Percentiles rank a stretch among this genome's conserved stretches.
Conservation (phyloP, 2,888 invertebrate genomes). For the Labia minor region DNA sequence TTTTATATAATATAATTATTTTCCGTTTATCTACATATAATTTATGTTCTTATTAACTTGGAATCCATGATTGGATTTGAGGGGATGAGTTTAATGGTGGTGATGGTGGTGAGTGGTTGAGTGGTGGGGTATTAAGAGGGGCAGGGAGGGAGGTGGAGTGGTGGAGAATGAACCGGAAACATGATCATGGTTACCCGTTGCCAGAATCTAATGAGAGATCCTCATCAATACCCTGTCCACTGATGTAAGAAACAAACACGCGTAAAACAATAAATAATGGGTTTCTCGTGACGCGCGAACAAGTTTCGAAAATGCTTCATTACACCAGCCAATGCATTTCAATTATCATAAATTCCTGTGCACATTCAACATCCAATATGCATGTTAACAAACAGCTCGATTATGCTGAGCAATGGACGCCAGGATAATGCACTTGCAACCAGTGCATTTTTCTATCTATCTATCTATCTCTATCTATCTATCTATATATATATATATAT, state of each 20-base stretch:
- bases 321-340: neutral
- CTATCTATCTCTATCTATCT: too few relatives aligned
- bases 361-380: neutral
- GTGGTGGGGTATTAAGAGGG: neutral
- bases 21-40: too few relatives aligned
- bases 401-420: neutral
- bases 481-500: too few relatives aligned
- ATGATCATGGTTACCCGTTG: neutral
- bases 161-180: neutral
- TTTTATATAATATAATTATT: too few relatives aligned
- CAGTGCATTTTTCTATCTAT: too few relatives aligned
- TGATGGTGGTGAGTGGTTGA: too few relatives aligned
- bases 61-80: too few relatives aligned
- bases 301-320: neutral
- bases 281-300: neutral
- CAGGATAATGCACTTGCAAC: neutral
- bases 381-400: neutral
- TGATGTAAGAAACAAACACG: neutral
- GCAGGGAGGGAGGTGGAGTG: neutral
- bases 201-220: too few relatives aligned
- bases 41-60: too few relatives aligned
- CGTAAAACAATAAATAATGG: neutral
- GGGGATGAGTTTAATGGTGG: too few relatives aligned
- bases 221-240: neutral
- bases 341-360: neutral